A percentile compares a stretch with the other conserved stretches of the same genome.
Evolutionary conservation across 2,113 vertebrate species (phyloP).

Genomic region (Chelonoidis abingdonii): DNA sequence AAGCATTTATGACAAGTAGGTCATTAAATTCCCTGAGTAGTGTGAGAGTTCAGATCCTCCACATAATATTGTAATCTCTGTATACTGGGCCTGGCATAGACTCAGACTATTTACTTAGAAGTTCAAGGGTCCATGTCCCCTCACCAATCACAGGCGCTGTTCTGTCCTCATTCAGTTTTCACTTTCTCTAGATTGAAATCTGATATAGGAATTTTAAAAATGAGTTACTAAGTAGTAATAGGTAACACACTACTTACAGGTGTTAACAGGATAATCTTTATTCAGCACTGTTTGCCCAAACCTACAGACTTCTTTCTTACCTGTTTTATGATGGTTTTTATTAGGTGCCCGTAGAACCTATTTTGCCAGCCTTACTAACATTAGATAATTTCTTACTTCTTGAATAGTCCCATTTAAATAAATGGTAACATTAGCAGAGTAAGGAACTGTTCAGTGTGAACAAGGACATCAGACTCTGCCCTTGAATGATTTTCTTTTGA

Average conservation of each 20-base stretch:
- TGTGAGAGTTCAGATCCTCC: neutral
- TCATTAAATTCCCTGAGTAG: accelerated
- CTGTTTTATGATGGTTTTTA: neutral
- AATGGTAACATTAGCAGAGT: neutral
- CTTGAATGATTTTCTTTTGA: neutral
- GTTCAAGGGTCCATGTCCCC: accelerated
- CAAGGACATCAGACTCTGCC: neutral
- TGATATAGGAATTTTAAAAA: neutral
- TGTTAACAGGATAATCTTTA: neutral
- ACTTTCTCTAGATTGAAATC: neutral
- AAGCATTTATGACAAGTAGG: neutral
- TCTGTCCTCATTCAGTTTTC: neutral
- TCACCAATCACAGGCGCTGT: neutral
- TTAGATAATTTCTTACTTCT: neutral
- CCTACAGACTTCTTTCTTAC: neutral
- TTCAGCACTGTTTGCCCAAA: neutral
- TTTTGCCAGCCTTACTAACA: neutral
- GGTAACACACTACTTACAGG: too few species aligned
- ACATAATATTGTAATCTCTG: neutral
- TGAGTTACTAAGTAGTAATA: neutral
- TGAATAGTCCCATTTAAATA: neutral
- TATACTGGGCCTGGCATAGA: neutral
- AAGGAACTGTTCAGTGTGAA: neutral
- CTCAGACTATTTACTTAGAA: neutral
- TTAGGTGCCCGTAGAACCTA: neutral